These are phyloP conservation scores for Heterocephalus glaber DNA, from an alignment of 2,113 vertebrate species.

Conservation along the genomic window DNA sequence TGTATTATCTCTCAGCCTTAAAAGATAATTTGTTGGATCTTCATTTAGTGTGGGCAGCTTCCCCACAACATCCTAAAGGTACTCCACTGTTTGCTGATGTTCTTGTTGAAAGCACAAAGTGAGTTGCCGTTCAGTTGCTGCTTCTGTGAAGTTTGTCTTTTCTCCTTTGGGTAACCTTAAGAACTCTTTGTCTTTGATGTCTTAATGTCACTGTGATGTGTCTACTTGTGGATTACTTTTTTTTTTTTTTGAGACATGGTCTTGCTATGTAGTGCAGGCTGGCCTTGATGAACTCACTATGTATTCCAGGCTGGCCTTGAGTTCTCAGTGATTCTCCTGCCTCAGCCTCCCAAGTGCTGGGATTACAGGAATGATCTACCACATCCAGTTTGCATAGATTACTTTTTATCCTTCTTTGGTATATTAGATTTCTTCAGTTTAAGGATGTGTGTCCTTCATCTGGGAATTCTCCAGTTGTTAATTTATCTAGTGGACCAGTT, in stretches of 20 bases:
- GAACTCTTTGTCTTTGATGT: neutral
- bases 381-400: neutral
- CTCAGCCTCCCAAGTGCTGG: neutral
- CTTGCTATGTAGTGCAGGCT: neutral
- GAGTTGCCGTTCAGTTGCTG: neutral
- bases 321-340: neutral
- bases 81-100: neutral
- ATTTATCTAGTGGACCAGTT: neutral
- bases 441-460: neutral
- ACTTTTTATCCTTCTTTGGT: constrained; percentile 40
- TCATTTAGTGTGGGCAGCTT: neutral
- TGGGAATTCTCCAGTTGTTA: neutral
- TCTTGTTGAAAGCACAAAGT: neutral
- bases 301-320: neutral
- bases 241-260: neutral
- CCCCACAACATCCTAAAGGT: neutral
- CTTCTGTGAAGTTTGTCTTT: constrained; percentile 12
- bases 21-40: neutral
- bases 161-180: neutral
- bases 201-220: neutral
- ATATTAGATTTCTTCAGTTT: constrained; percentile 41
- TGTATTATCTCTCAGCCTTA: neutral
- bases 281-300: neutral
- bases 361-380: neutral
- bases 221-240: neutral